Conservation (phyloP, 2,888 invertebrate species). For the Dexiosoma caninum region DNA sequence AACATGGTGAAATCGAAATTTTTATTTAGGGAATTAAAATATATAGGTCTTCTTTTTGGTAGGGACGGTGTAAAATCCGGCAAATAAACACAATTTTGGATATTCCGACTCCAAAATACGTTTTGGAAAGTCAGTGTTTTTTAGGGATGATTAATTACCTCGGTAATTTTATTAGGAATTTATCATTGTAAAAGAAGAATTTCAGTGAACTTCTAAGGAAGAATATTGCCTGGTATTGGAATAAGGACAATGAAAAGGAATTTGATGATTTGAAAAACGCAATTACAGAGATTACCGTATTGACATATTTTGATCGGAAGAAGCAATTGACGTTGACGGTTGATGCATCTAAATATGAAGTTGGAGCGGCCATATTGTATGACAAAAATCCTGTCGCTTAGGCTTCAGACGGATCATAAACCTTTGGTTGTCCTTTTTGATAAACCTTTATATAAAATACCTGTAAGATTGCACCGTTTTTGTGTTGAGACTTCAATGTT, state of each 20-base stretch:
- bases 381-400: too few relatives aligned
- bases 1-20: neutral
- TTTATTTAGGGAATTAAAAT: neutral
- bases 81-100: constrained; percentile 30
- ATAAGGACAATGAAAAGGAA: neutral
- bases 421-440: too few relatives aligned
- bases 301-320: too few relatives aligned
- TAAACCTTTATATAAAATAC: too few relatives aligned
- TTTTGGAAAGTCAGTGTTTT: constrained; percentile 30
- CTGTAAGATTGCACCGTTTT: too few relatives aligned
- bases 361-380: too few relatives aligned
- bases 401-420: too few relatives aligned
- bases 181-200: constrained; percentile 56
- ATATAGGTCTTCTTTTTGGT: constrained; percentile 3
- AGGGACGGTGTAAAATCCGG: constrained; percentile 33
- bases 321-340: too few relatives aligned
- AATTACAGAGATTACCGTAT: too few relatives aligned
- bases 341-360: too few relatives aligned
- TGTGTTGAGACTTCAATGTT: too few relatives aligned
- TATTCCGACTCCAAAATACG: constrained; percentile 8
- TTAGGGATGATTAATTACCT: constrained; percentile 63
- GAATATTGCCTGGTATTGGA: constrained; percentile 50
- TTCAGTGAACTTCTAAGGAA: constrained; percentile 50
- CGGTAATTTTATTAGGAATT: constrained; percentile 57
- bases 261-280: too few relatives aligned